Evolutionary conservation across 1,140 invertebrate species (phyloP).

Genomic region (Ceratina calcarata): DNA sequence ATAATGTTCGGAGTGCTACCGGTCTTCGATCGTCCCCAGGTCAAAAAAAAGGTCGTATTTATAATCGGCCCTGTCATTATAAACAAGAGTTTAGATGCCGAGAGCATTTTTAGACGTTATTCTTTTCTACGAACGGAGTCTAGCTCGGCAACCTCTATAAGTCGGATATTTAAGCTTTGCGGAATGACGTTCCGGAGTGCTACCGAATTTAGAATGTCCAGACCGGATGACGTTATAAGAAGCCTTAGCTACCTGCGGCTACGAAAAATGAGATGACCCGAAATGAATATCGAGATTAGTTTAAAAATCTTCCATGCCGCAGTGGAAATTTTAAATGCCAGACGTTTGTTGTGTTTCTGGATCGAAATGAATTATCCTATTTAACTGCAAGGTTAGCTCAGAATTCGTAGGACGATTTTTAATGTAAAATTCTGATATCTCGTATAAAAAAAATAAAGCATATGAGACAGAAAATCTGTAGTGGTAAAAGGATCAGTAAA

Average conservation of each 20-base stretch:
- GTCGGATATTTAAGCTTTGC: constrained; percentile 12
- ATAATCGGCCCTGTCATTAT: not conserved
- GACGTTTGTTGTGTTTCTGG: not conserved
- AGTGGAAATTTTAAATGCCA: not conserved
- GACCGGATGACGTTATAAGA: not conserved
- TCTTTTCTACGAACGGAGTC: not conserved
- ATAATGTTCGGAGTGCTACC: too few relatives aligned
- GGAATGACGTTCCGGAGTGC: constrained; percentile 11
- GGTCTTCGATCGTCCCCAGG: too few relatives aligned
- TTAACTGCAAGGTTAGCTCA: not conserved
- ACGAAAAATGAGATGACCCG: not conserved
- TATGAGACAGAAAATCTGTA: too few relatives aligned
- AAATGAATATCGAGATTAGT: constrained; percentile 4
- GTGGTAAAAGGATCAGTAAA: not conserved
- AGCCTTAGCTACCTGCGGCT: not conserved
- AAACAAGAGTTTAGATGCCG: not conserved
- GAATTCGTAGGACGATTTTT: too few relatives aligned
- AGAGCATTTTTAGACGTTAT: not conserved
- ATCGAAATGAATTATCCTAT: not conserved
- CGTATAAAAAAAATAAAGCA: too few relatives aligned
- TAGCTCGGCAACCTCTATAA: not conserved
- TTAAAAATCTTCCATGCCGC: constrained; percentile 5
- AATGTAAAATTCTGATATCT: too few relatives aligned
- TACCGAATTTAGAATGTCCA: constrained; percentile 27
- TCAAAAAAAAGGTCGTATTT: too few relatives aligned